A percentile compares a stretch with the other conserved stretches of the same genome.
Evolutionary conservation across 2,113 vertebrate species (phyloP).

Genomic region (Pyxicephalus adspersus): DNA sequence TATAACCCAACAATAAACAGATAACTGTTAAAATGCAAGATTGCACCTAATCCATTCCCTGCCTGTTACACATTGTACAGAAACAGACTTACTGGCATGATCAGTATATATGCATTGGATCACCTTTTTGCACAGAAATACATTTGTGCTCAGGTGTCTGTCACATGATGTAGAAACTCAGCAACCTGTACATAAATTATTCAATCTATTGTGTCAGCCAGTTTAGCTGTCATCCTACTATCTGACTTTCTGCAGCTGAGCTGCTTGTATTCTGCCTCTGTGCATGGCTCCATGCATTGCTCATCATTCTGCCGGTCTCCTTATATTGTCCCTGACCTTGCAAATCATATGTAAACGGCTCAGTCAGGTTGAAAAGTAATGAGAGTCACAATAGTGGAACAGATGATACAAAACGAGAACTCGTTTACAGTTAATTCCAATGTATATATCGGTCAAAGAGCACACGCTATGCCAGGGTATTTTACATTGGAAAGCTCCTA

Average conservation of each 20-base stretch:
- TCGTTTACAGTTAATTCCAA: too few species aligned
- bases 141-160: slow-evolving; percentile 4
- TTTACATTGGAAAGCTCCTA: too few species aligned
- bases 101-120: not conserved
- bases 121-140: not conserved
- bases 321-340: too few species aligned
- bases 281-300: not conserved
- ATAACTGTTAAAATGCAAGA: not conserved
- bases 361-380: too few species aligned
- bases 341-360: too few species aligned
- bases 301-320: not conserved
- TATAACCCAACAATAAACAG: not conserved
- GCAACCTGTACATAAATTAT: not conserved
- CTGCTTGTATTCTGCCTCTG: slow-evolving; percentile 5
- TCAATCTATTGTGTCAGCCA: not conserved
- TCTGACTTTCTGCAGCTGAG: slow-evolving; percentile 7
- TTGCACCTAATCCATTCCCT: not conserved
- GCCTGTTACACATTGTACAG: not conserved
- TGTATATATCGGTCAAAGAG: too few species aligned
- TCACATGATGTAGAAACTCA: not conserved
- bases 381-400: too few species aligned
- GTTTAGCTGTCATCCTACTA: not conserved
- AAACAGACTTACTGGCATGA: not conserved
- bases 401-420: too few species aligned
- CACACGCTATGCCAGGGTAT: too few species aligned